Conservation (phyloP, 2,888 invertebrate genomes). For the Nephrotoma guestfalica region DNA sequence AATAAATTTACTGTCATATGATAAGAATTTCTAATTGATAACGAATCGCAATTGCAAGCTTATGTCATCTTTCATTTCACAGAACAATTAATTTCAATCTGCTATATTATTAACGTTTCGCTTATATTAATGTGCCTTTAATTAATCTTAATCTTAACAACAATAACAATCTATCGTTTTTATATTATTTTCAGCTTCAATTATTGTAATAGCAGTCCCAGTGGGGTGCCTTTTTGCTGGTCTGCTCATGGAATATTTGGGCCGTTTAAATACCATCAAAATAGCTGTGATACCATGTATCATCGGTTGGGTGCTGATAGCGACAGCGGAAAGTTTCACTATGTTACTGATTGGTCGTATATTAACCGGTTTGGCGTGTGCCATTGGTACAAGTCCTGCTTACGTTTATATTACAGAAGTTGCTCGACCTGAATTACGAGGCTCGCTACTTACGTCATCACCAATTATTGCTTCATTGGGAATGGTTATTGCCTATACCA, state of each 20-base stretch:
- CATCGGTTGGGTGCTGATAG: slow-evolving; percentile 41
- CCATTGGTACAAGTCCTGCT: slow-evolving; percentile 42
- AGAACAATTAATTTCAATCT: background rate
- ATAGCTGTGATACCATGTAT: slow-evolving; percentile 38
- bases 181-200: slow-evolving; percentile 32
- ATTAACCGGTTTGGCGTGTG: slow-evolving; percentile 39
- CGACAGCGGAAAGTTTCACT: slow-evolving; percentile 34
- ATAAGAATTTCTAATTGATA: background rate
- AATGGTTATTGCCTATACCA: slow-evolving; percentile 40
- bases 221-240: slow-evolving; percentile 39
- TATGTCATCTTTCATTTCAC: background rate
- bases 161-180: background rate
- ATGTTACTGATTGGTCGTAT: slow-evolving; percentile 38
- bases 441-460: slow-evolving; percentile 42
- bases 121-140: slow-evolving; percentile 7
- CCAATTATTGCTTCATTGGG: slow-evolving; percentile 43
- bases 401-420: slow-evolving; percentile 48
- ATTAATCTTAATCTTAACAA: background rate
- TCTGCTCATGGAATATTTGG: slow-evolving; percentile 39
- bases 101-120: background rate
- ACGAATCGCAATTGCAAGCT: background rate
- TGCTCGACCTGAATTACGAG: slow-evolving; percentile 41
- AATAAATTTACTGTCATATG: background rate
- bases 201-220: slow-evolving; percentile 39
- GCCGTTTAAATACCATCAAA: slow-evolving; percentile 40